These are phyloP conservation scores for Zaprionus nigranus DNA, from an alignment of 1,140 invertebrate species.

Conservation along the genomic window DNA sequence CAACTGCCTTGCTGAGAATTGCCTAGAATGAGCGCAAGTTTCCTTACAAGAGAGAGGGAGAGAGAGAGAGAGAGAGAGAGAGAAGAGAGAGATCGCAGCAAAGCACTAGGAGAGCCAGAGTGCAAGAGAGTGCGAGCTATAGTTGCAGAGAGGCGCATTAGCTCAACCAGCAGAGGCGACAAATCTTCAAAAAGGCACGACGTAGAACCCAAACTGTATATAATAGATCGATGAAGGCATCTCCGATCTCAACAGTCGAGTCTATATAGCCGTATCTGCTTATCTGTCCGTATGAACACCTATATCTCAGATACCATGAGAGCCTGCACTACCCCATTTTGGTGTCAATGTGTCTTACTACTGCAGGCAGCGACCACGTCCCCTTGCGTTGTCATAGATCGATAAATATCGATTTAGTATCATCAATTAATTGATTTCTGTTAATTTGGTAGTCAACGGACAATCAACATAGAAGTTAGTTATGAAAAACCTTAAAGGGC, in stretches of 20 bases:
- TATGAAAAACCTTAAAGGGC: no score
- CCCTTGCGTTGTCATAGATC: no score
- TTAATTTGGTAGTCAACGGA: no score
- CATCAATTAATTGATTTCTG: no score
- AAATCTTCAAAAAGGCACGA: neutral
- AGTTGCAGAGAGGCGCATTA: no score
- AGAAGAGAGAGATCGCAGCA: neutral
- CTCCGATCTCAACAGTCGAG: neutral
- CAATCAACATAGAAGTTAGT: no score
- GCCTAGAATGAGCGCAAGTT: slow-evolving; percentile 13
- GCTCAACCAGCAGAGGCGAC: neutral
- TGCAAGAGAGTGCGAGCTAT: neutral
- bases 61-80: neutral
- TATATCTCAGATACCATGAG: neutral
- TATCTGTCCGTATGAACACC: neutral
- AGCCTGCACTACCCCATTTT: no score
- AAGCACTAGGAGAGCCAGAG: neutral
- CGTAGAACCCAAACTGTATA: no score
- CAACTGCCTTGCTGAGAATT: slow-evolving; percentile 8
- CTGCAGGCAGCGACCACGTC: no score
- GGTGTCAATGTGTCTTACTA: no score
- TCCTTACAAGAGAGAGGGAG: slow-evolving; percentile 3
- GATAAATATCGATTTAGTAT: no score
- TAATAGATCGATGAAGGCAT: neutral
- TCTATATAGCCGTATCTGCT: no score